Conservation (phyloP, 2,797 vertebrate species). For the Sebastes kiyomatsui region DNA sequence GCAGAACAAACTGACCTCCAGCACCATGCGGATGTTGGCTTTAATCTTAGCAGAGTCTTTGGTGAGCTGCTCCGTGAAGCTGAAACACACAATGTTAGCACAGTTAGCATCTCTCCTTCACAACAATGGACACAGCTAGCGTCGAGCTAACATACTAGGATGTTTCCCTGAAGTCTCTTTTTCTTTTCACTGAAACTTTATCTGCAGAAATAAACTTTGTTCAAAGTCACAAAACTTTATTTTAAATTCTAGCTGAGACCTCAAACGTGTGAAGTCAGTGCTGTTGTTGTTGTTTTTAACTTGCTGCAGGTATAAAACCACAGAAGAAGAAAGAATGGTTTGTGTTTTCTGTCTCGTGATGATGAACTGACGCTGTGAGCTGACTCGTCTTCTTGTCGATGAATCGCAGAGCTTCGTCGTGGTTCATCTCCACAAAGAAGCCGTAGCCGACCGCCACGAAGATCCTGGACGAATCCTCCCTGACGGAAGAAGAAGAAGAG, state of each 20-base stretch:
- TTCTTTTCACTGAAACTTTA: not conserved
- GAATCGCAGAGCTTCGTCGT: conserved; percentile 88
- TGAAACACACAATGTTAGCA: conserved; percentile 63
- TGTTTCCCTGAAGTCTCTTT: not conserved
- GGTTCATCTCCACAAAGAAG: conserved; percentile 89
- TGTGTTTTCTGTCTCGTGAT: not conserved
- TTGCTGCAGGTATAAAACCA: not conserved
- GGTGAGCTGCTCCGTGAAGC: conserved; percentile 86
- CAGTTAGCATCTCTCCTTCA: not conserved
- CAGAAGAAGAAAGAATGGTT: not conserved
- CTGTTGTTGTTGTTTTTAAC: not conserved
- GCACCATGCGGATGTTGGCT: conserved; percentile 90
- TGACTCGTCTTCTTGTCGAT: conserved; percentile 90
- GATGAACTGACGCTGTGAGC: conserved; percentile 83
- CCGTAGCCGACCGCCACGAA: conserved; percentile 89
- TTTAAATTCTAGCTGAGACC: not conserved
- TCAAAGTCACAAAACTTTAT: not conserved
- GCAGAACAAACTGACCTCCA: conserved; percentile 83
- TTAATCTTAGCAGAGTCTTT: conserved; percentile 92
- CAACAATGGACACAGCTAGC: not conserved
- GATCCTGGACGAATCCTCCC: conserved; percentile 87
- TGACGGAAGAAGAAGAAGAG: conserved; percentile 47
- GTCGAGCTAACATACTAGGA: not conserved
- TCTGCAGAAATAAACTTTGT: not conserved
- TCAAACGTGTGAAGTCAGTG: not conserved